A percentile compares a stretch with the other conserved stretches of the same genome.
These are phyloP conservation scores for Rhea pennata DNA, from an alignment of 2,113 vertebrate species.

Conservation along the genomic window DNA sequence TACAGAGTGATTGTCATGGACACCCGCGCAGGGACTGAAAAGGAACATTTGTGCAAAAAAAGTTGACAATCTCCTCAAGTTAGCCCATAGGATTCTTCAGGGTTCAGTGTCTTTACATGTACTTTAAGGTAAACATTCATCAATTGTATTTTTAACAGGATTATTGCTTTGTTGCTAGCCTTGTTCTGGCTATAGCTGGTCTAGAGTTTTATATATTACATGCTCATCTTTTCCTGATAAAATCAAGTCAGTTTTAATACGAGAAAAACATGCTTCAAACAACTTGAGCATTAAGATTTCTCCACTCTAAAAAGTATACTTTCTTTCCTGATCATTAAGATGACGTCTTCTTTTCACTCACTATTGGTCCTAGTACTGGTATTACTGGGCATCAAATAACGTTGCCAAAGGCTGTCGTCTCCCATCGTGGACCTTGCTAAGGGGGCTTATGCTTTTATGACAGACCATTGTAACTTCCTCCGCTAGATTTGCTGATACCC, in stretches of 20 bases:
- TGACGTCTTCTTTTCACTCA: neutral
- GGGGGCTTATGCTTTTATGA: neutral
- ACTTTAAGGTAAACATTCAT: neutral
- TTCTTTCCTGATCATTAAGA: neutral
- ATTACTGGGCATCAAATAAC: neutral
- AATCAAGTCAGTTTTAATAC: neutral
- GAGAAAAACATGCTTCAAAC: neutral
- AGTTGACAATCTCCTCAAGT: slow-evolving; percentile 57
- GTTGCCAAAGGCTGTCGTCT: neutral
- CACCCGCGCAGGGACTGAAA: slow-evolving; percentile 46
- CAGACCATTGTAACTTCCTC: neutral
- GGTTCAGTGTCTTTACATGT: neutral
- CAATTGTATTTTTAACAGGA: neutral
- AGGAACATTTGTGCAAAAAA: slow-evolving; percentile 54
- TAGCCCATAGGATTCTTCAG: slow-evolving; percentile 42
- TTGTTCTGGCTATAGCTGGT: neutral
- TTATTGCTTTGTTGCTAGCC: neutral
- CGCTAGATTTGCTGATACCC: neutral
- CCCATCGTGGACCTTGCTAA: neutral
- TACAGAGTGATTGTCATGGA: slow-evolving; percentile 67
- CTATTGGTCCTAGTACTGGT: neutral
- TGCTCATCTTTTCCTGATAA: neutral
- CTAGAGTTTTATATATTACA: neutral
- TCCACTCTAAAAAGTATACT: neutral
- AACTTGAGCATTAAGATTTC: neutral